These are phyloP conservation scores for Stenurella melanura DNA, from an alignment of 2,888 invertebrate species.

Conservation along the genomic window DNA sequence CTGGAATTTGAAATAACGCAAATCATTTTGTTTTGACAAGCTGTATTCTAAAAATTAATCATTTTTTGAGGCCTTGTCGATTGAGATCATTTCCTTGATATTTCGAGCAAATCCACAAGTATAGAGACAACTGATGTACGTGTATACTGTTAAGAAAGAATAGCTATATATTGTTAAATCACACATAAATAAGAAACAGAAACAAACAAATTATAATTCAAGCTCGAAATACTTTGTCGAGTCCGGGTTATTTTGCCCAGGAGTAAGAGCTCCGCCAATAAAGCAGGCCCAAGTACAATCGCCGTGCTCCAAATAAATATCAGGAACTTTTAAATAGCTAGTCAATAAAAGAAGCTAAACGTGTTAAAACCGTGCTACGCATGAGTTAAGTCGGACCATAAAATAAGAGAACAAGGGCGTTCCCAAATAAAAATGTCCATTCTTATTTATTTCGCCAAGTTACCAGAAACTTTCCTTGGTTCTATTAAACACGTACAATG, in stretches of 20 bases:
- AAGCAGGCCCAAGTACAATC: neutral
- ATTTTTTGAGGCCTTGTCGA: no score
- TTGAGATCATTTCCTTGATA: no score
- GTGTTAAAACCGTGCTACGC: conserved; percentile 51
- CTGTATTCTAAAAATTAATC: no score
- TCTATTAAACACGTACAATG: conserved; percentile 54
- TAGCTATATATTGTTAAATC: no score
- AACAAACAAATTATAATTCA: neutral
- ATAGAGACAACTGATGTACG: no score
- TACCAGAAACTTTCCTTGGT: conserved; percentile 48
- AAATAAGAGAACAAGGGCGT: conserved; percentile 48
- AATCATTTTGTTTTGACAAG: no score
- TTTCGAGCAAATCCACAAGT: no score
- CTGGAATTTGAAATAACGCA: no score
- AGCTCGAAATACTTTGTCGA: neutral
- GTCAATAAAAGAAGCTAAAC: conserved; percentile 40
- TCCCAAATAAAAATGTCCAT: conserved; percentile 53
- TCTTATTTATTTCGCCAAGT: conserved; percentile 52
- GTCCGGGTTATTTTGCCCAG: neutral
- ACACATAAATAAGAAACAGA: no score
- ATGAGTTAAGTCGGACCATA: conserved; percentile 52
- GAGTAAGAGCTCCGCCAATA: neutral
- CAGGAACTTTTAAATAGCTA: conserved; percentile 20
- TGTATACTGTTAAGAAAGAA: no score
- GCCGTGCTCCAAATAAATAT: conserved; percentile 15